Base-by-base conservation (phyloP, 1,140 invertebrate species). In the Spodoptera litura region DNA sequence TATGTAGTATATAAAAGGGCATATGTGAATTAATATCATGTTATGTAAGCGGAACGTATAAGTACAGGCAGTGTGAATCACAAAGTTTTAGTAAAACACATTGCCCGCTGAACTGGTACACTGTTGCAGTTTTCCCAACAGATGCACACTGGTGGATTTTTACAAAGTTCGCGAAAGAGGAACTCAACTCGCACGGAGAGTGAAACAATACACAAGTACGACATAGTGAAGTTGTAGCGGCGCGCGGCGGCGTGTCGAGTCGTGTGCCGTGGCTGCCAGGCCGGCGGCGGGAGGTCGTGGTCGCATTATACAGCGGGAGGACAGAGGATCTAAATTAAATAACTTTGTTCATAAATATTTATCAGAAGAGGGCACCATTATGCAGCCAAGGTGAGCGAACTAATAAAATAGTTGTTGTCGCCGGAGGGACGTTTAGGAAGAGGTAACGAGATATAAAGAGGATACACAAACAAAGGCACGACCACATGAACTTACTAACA, bases 281-380 rank as follows among this genome's bases (percentile, higher is more conserved):
- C 31, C 31, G 31, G 15, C 52, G 12, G 12, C 15, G 52, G 52
- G 52, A n/a, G 15, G 15, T 70, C n/a, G 49, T 27, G 27, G 20
- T 53, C 61, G 13, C 35, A 44, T 64, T 53, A 53, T 31, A 52
- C 44, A 68, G 64, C 38, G 20, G 38, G 62, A 4, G 44, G 49
- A 52, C 66, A 52, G 44, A 27, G 66, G 49, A 25, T 70, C 66
- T 52, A 70, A 70, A 70, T 70, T 52, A 70, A 70, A 70, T 70
- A 70, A 70, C 31, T 70, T 70, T 31, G 10, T 70, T 70, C 66
- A 70, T 70, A 70, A 70, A 70, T 70, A 70, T 70, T 70, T 70
- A 70, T 70, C 66, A 70, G 66, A 52, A 44, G 38, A 70, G 44
- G 66, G 8, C 44, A 44, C 66, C 15, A n/a, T 70, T 70, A 70